phyloP scores from a whole-genome alignment of 2,888 invertebrate genomes.

The Ectemnius lituratus region DNA sequence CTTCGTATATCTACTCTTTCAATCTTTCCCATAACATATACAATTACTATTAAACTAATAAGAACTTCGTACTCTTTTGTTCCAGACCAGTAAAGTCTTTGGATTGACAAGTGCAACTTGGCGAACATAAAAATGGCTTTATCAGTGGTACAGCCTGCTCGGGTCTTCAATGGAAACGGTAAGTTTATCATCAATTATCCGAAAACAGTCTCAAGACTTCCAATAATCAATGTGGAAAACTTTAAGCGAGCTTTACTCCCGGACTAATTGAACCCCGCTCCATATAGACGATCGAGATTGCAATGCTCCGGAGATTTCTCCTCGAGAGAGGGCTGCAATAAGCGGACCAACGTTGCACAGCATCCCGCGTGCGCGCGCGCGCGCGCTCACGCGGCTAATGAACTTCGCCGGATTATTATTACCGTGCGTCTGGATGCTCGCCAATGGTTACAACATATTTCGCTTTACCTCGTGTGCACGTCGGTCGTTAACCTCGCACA shows the following conservation, averaged over 20 bases:
- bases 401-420: conserved; percentile 75
- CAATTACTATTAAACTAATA: too few relatives aligned
- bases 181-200: conserved; percentile 32
- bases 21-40: too few relatives aligned
- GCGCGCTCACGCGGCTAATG: conserved; percentile 66
- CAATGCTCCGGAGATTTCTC: too few relatives aligned
- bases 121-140: conserved; percentile 66
- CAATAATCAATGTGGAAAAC: conserved; percentile 6
- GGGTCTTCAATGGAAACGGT: conserved; percentile 74
- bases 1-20: too few relatives aligned
- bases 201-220: neutral
- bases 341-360: too few relatives aligned
- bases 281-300: too few relatives aligned
- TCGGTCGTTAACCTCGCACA: conserved; percentile 71
- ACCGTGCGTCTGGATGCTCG: conserved; percentile 70
- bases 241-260: neutral
- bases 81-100: conserved; percentile 60
- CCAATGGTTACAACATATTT: conserved; percentile 75
- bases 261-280: too few relatives aligned
- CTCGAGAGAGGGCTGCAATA: too few relatives aligned
- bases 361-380: conserved; percentile 37
- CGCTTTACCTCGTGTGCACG: conserved; percentile 59
- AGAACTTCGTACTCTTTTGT: conserved; percentile 16
- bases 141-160: conserved; percentile 71
- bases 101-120: conserved; percentile 22